These are phyloP conservation scores for Nomada ferruginata DNA, from an alignment of 2,888 invertebrate species.

Conservation along the genomic window DNA sequence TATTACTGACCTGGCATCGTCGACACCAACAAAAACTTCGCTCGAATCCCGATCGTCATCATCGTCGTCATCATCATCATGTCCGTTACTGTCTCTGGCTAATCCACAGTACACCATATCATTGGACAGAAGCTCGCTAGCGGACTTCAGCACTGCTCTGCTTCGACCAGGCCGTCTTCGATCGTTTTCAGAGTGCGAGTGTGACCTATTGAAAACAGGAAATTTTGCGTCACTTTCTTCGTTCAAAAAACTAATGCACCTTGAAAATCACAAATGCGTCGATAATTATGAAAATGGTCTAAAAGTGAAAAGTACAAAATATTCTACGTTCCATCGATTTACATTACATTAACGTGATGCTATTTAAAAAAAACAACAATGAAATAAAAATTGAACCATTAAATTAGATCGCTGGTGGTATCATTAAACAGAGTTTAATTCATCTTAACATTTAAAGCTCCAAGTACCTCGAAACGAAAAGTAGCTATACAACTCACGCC, in stretches of 20 bases:
- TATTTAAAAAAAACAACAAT: no score
- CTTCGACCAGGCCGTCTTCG: slow-evolving; percentile 70
- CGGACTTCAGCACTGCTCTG: slow-evolving; percentile 78
- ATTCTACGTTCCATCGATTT: no score
- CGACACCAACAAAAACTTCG: slow-evolving; percentile 87
- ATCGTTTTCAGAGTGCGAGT: slow-evolving; percentile 80
- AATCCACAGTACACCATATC: slow-evolving; percentile 80
- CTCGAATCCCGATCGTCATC: slow-evolving; percentile 82
- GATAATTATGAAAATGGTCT: no score
- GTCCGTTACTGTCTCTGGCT: slow-evolving; percentile 55
- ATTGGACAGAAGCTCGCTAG: slow-evolving; percentile 80
- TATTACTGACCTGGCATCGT: slow-evolving; percentile 83
- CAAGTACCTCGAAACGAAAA: no score
- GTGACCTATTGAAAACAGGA: slow-evolving; percentile 69
- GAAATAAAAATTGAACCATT: no score
- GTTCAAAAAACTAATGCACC: not conserved
- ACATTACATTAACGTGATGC: no score
- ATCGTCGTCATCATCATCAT: slow-evolving; percentile 67
- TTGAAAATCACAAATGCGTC: no score
- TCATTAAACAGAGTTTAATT: no score
- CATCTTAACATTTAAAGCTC: no score
- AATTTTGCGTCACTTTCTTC: not conserved
- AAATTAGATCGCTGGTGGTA: no score
- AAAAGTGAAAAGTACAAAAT: no score
- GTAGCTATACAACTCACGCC: no score